Evolutionary conservation across 2,797 vertebrate species (phyloP), one percentile per base, ranked within the genome.

Genomic region (Crax fasciolata): DNA sequence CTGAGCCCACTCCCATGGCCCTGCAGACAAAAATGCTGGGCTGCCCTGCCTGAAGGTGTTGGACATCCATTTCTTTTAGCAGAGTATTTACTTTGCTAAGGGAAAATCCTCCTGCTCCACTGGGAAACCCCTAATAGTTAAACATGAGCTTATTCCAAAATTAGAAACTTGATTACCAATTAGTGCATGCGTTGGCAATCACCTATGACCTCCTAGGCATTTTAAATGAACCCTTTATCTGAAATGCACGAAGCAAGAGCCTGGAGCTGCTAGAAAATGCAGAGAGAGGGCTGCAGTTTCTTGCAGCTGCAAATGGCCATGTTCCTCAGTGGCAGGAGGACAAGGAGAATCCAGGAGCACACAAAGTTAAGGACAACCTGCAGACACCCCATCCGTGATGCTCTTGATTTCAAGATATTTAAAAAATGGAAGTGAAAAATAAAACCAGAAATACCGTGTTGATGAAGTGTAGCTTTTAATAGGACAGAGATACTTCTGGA

Each of bases 381-480:
- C 23, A 48, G 8, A 32, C 59, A 32, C 38, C 14, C 23, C 3
- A 4, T 32, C 23, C 5, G 3, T 7, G 17, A 17, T 23, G 19
- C 0, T 4, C 3, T 14, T 13, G 44, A 75, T 55, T 66, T 62
- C 10, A 51, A 41, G 28, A 2, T 4, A 27, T 51, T 73, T 39
- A 48, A 54, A 38, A 48, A 84, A 70, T 8, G 2, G 5, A 5
- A 41, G 41, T 6, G 10, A 38, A 61, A 67, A 91, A 91, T 3
- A 46, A 74, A 87, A 72, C 38, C 25, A 55, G 41, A 62, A 65
- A 71, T 10, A 9, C 27, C 11, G n/a, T 38, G 43, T 28, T 83
- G 76, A 94, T 94, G 93, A 89, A 74, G 72, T 6, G 28, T 30
- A 20, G 6, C 1, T 66, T 96, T 96, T 96, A 96, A 93, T 95